phyloP scores from a whole-genome alignment of 2,888 invertebrate species.

The Ophioninae sp. region DNA sequence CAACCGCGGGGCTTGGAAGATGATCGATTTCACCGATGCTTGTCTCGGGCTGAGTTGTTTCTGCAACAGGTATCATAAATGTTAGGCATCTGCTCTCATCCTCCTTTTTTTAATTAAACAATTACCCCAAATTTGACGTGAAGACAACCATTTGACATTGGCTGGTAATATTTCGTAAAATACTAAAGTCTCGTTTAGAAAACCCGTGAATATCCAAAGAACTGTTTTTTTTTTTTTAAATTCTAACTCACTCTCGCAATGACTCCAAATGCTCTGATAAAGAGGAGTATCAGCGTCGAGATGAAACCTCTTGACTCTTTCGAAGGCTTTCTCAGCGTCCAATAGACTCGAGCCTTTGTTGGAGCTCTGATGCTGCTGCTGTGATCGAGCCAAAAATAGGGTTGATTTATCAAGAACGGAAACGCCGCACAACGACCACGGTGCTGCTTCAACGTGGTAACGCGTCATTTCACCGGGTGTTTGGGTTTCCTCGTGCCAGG shows the following conservation, averaged over 20 bases:
- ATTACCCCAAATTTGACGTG: too few species aligned
- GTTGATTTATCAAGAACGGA: constrained; percentile 84
- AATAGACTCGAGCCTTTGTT: constrained; percentile 70
- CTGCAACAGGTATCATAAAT: constrained; percentile 45
- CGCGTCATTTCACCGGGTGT: constrained; percentile 82
- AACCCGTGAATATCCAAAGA: too few species aligned
- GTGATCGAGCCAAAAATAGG: constrained; percentile 77
- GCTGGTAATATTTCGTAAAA: too few species aligned
- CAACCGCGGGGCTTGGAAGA: constrained; percentile 71
- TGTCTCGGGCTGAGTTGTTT: constrained; percentile 65
- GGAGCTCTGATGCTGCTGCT: constrained; percentile 53
- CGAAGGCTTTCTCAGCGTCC: constrained; percentile 74
- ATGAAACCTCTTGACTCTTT: constrained; percentile 75
- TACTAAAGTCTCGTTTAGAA: too few species aligned
- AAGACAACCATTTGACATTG: too few species aligned
- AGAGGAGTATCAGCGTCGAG: constrained; percentile 71
- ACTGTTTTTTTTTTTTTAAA: background rate
- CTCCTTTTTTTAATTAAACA: too few species aligned
- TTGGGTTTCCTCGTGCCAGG: constrained; percentile 81
- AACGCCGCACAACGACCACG: constrained; percentile 84
- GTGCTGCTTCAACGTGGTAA: constrained; percentile 82
- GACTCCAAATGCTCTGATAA: constrained; percentile 73
- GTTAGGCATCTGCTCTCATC: background rate
- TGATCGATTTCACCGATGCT: constrained; percentile 75
- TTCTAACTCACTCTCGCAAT: constrained; percentile 73